Evolutionary conservation across 1,140 invertebrate genomes (phyloP), one percentile per base, ranked within the genome.

Genomic region (Trichonephila clavipes): DNA sequence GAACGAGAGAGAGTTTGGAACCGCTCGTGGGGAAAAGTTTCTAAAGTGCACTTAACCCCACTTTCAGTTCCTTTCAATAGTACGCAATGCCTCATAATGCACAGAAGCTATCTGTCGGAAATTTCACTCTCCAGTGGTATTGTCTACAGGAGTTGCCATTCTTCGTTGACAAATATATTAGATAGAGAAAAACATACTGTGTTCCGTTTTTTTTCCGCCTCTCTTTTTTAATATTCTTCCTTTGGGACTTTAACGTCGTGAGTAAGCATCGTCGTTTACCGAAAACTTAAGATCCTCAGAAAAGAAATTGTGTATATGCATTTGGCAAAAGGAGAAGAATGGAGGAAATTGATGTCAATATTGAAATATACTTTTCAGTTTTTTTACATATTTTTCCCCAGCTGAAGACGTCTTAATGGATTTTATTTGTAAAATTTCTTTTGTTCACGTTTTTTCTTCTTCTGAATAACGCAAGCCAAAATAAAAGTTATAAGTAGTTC

Each of bases 281-380:
- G 51, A 61, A 61, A 61, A 58, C 21, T 85, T 18, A 40, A n/a
- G 44, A 40, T 51, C 7, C 10, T 7, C 19, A 51, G 16, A 40
- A 21, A 18, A 51, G 21, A 19, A 8, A 51, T 40, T 21, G 81
- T 58, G 21, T 34, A 83, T 18, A 83, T 40, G 81, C 24, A 16
- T 24, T 4, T n/a, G 28, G 28, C 0, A 40, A 1, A 18, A 18
- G 28, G 18, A 85, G n/a, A 59, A 34, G 51, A 59, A 28, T 24
- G 21, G 19, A n/a, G 44, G 82, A 85, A 85, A 85, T 61, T 88
- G 86, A 88, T 66, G 61, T 88, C 86, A 88, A 88, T 88, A 88
- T 62, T 88, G 86, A 88, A 88, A 58, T 19, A n/a, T 58, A 8
- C n/a, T 77, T 40, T 34, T 77, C 12, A 16, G 28, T 16, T 34